Conservation (phyloP, 1,140 invertebrate species). For the Prorops nasuta region DNA sequence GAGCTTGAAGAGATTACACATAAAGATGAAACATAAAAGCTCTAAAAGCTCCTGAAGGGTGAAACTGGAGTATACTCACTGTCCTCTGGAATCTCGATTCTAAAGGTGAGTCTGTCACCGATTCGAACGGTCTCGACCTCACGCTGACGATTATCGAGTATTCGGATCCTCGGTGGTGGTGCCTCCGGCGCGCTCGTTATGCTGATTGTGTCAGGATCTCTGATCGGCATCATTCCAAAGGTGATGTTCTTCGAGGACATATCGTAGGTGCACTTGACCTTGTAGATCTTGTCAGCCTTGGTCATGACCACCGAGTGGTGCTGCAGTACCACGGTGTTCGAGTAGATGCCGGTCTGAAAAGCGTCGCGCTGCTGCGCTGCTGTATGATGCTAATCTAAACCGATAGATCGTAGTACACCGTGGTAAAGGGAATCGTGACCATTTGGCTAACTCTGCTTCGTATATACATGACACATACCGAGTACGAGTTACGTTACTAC, state of each 20-base stretch:
- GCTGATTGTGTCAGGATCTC: constrained; percentile 92
- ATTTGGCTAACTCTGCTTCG: no score
- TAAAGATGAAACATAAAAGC: no score
- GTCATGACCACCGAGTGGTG: constrained; percentile 96
- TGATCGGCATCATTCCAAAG: constrained; percentile 96
- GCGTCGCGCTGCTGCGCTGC: constrained; percentile 37
- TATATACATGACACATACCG: no score
- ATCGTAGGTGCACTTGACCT: constrained; percentile 94
- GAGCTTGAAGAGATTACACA: constrained; percentile 68
- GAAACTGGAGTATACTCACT: constrained; percentile 76
- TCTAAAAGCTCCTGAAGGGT: no score
- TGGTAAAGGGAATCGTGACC: no score
- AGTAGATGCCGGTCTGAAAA: constrained; percentile 86
- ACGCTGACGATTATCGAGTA: constrained; percentile 77
- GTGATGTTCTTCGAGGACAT: constrained; percentile 96
- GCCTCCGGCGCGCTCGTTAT: constrained; percentile 93
- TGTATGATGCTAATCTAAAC: no score
- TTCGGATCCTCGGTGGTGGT: constrained; percentile 88
- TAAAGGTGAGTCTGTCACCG: constrained; percentile 91
- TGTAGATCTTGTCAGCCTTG: constrained; percentile 95
- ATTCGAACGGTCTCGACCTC: constrained; percentile 94
- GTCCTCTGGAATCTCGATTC: constrained; percentile 93
- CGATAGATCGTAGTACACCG: no score
- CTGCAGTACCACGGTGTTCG: constrained; percentile 91
- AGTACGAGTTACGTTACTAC: no score